Evolutionary conservation across 2,888 invertebrate genomes (phyloP).

Genomic region (Colostygia pectinataria): DNA sequence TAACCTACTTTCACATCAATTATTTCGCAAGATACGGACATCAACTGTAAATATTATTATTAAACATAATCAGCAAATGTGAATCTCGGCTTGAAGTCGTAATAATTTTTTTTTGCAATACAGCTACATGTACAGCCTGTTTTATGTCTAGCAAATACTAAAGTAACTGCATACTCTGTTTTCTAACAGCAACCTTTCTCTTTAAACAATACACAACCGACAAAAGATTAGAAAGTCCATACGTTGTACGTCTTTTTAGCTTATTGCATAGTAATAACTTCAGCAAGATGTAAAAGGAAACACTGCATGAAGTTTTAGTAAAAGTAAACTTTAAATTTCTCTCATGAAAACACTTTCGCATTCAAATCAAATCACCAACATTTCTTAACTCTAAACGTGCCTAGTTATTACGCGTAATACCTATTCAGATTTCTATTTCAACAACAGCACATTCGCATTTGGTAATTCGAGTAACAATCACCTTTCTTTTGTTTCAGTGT

Average conservation of each 20-base stretch:
- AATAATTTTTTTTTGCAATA: constrained; percentile 8
- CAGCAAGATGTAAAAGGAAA: constrained; percentile 28
- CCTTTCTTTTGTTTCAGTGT: constrained; percentile 76
- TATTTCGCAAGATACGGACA: constrained; percentile 11
- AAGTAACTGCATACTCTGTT: constrained; percentile 43
- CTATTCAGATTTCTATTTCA: constrained; percentile 1
- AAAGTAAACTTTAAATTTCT: constrained; percentile 34
- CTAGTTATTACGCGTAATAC: background rate
- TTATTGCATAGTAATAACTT: constrained; percentile 28
- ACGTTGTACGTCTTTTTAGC: constrained; percentile 31
- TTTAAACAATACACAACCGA: constrained; percentile 55
- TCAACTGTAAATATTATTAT: constrained; percentile 10
- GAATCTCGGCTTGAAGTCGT: constrained; percentile 1
- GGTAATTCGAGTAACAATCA: constrained; percentile 14
- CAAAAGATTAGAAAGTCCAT: constrained; percentile 55
- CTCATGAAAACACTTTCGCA: constrained; percentile 35
- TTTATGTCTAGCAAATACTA: constrained; percentile 49
- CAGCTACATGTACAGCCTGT: constrained; percentile 26
- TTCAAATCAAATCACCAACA: constrained; percentile 16
- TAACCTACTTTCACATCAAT: constrained; percentile 16
- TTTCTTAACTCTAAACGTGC: constrained; percentile 1
- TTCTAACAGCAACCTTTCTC: constrained; percentile 64
- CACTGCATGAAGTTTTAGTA: constrained; percentile 35
- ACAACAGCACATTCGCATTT: background rate
- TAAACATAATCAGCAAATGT: constrained; percentile 6